Conservation (phyloP, 2,113 vertebrate species). For the Muntiacus reevesi region DNA sequence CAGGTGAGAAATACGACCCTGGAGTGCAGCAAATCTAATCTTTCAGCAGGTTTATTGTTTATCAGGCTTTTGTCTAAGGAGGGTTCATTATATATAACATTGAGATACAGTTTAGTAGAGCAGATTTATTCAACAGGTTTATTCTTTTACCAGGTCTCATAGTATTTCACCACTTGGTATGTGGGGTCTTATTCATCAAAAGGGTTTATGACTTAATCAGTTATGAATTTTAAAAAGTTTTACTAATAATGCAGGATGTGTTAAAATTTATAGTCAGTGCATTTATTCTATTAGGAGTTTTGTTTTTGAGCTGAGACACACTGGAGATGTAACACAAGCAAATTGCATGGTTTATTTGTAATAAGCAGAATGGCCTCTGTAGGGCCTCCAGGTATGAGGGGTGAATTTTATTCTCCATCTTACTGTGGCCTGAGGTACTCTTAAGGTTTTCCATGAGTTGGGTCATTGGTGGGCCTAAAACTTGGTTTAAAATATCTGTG, state of each 20-base stretch:
- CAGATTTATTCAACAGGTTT: slow-evolving; percentile 82
- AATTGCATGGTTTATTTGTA: not conserved
- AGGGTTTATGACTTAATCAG: slow-evolving; percentile 80
- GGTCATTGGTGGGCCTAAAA: not conserved
- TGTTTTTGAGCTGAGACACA: slow-evolving; percentile 59
- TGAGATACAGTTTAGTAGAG: slow-evolving; percentile 77
- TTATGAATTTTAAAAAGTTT: slow-evolving; percentile 82
- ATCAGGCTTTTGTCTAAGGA: slow-evolving; percentile 80
- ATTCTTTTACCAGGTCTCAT: slow-evolving; percentile 76
- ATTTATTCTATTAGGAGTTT: slow-evolving; percentile 65
- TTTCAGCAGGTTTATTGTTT: slow-evolving; percentile 79
- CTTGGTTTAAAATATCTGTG: not conserved
- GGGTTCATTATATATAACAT: slow-evolving; percentile 75
- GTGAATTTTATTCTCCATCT: slow-evolving; percentile 62
- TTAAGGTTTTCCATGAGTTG: not conserved
- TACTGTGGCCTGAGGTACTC: not conserved
- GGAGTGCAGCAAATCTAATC: slow-evolving; percentile 76
- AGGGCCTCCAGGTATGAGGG: slow-evolving; percentile 38
- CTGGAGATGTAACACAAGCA: slow-evolving; percentile 28
- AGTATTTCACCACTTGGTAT: slow-evolving; percentile 74
- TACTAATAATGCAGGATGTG: slow-evolving; percentile 74
- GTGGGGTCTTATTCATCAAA: slow-evolving; percentile 79
- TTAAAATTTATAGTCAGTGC: slow-evolving; percentile 63
- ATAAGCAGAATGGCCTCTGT: slow-evolving; percentile 41
- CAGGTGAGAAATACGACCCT: slow-evolving; percentile 73